Evolutionary conservation across 2,113 vertebrate genomes (phyloP), one percentile per base, ranked within the genome.

Genomic region (Halcyon senegalensis): DNA sequence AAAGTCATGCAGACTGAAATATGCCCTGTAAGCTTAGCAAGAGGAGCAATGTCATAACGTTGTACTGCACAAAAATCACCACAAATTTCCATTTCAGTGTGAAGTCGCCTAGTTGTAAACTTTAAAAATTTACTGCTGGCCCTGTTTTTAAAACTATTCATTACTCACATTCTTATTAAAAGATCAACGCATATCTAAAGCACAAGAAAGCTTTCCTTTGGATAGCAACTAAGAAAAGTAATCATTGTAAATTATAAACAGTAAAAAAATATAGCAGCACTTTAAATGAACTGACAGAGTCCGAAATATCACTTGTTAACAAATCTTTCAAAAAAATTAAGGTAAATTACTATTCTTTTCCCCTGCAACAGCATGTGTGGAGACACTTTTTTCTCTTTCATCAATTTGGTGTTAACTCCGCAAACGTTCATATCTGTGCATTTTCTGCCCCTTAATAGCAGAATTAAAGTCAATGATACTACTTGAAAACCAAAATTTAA

Each of bases 1-100:
- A 97, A 98, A 98, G 98, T 97, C 97, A 95, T 66, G 83, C 59
- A 87, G 75, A 95, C 95, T 97, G 97, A 98, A 98, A 97, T 94
- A 93, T 51, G 94, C 95, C 92, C 97, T 89, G 80, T 66, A 48
- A 79, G 59, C 87, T 30, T 77, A 89, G 97, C 90, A 30, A 88
- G 41, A 62, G 64, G 87, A 93, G 73, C 75, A 82, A 44, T 28
- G 60, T 84, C 44, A 60, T 76, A 82, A 87, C 60, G 76, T 96
- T 91, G 37, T n/a, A 91, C 85, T 46, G 44, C 86, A 75, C 64
- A 80, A 78, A 85, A 77, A 63, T 75, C 67, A 51, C 75, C 89
- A 11, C 64, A 35, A 83, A 82, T 50, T 87, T 50, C 81, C 55
- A 58, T 62, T 88, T 73, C 75, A 27, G 9, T 53, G 41, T 1